These are phyloP conservation scores for Scytalopus superciliaris DNA, from an alignment of 2,113 vertebrate species.

Conservation along the genomic window DNA sequence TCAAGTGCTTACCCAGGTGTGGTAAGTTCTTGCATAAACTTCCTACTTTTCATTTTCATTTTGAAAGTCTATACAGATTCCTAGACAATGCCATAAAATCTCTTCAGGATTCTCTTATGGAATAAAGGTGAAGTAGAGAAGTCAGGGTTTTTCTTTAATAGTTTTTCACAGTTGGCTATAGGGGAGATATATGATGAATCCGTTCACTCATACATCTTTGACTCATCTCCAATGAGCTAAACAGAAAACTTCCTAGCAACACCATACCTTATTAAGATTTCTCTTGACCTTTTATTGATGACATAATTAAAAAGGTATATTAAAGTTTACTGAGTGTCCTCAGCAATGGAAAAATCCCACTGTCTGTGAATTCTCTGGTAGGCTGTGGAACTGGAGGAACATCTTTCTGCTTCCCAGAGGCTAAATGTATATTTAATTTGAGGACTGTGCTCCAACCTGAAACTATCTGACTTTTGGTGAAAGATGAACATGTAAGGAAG, in stretches of 20 bases:
- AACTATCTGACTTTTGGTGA: neutral
- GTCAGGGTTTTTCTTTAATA: neutral
- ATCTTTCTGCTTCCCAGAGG: neutral
- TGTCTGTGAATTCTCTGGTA: neutral
- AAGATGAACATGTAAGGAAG: neutral
- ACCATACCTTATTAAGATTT: neutral
- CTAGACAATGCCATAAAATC: neutral
- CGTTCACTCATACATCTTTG: neutral
- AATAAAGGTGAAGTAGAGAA: neutral
- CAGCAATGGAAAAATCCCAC: neutral
- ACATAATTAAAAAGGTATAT: neutral
- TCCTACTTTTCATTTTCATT: neutral
- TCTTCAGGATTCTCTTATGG: neutral
- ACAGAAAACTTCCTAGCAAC: neutral
- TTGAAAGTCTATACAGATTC: neutral
- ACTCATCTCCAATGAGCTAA: neutral
- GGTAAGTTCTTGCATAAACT: neutral
- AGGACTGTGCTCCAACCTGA: neutral
- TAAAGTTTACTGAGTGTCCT: neutral
- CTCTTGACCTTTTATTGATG: neutral
- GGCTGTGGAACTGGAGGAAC: neutral
- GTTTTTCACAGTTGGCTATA: neutral
- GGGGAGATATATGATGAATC: neutral
- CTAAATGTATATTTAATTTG: neutral
- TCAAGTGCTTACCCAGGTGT: neutral